Evolutionary conservation across 2,888 invertebrate species (phyloP).

Genomic region (Andrena trimmerana): DNA sequence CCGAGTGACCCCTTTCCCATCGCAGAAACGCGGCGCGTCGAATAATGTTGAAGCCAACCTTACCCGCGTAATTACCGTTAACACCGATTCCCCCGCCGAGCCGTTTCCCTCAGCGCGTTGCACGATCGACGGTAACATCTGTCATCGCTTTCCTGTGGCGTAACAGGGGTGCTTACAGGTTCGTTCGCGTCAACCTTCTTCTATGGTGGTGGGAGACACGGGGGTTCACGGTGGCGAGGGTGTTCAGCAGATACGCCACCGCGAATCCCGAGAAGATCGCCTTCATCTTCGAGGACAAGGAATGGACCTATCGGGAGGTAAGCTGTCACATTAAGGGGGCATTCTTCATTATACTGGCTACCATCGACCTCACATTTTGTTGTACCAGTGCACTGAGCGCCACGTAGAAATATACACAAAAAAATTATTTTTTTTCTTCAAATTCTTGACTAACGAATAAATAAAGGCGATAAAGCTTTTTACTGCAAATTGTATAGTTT

Average conservation of each 20-base stretch:
- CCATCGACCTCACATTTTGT: too few species aligned
- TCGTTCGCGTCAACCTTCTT: slow-evolving; percentile 76
- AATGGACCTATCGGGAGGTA: slow-evolving; percentile 94
- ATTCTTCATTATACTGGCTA: too few species aligned
- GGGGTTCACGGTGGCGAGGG: slow-evolving; percentile 89
- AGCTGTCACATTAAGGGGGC: not conserved
- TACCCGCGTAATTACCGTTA: not conserved
- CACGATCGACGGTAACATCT: not conserved
- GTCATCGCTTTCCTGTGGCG: not conserved
- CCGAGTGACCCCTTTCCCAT: slow-evolving; percentile 44
- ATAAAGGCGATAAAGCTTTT: too few species aligned
- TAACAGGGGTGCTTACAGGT: slow-evolving; percentile 80
- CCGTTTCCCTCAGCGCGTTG: not conserved
- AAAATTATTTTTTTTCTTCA: too few species aligned
- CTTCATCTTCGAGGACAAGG: slow-evolving; percentile 92
- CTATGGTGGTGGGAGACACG: slow-evolving; percentile 82
- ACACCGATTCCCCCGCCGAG: not conserved
- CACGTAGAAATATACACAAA: too few species aligned
- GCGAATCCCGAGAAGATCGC: slow-evolving; percentile 94
- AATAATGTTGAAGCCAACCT: not conserved
- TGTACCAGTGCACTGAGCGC: too few species aligned
- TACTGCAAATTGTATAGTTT: too few species aligned
- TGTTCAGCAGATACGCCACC: slow-evolving; percentile 91
- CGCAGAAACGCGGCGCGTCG: slow-evolving; percentile 13
- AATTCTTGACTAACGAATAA: too few species aligned